A percentile compares a stretch with the other conserved stretches of the same genome.
phyloP scores from a whole-genome alignment of 2,113 vertebrate species.

The Oreochromis spilurus region DNA sequence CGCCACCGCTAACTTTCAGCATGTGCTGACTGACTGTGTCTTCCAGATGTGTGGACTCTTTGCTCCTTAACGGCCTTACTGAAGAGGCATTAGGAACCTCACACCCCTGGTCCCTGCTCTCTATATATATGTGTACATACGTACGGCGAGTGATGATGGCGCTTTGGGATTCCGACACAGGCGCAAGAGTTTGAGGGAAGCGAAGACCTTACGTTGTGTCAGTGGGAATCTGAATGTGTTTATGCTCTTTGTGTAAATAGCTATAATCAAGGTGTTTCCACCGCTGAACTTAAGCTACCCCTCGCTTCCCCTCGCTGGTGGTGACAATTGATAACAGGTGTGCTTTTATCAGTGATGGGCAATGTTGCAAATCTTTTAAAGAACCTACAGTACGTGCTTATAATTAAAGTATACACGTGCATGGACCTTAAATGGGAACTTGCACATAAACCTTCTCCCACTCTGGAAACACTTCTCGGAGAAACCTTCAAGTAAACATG shows the following conservation, averaged over 20 bases:
- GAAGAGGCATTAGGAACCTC: constrained; percentile 62
- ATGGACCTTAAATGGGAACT: background rate
- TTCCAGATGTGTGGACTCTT: constrained; percentile 77
- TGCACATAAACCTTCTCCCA: background rate
- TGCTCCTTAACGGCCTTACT: constrained; percentile 67
- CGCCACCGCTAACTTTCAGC: constrained; percentile 77
- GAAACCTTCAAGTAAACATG: background rate
- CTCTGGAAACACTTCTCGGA: background rate
- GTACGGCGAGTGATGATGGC: constrained; percentile 32
- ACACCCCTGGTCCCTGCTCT: constrained; percentile 46
- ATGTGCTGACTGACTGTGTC: constrained; percentile 71
- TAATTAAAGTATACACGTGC: background rate
- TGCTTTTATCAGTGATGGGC: constrained; percentile 1
- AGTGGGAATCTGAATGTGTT: constrained; percentile 33
- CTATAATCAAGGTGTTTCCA: constrained; percentile 38
- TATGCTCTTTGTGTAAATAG: constrained; percentile 45
- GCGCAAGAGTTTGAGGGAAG: constrained; percentile 18
- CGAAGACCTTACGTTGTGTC: constrained; percentile 7
- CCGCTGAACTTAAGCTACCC: background rate
- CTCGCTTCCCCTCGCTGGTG: background rate
- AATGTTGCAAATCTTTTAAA: background rate
- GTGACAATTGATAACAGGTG: constrained; percentile 23
- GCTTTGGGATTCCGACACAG: constrained; percentile 24
- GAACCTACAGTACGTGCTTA: background rate
- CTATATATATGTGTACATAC: background rate